Evolutionary conservation across 2,113 vertebrate species (phyloP).

Genomic region (Pachyramphus minor): DNA sequence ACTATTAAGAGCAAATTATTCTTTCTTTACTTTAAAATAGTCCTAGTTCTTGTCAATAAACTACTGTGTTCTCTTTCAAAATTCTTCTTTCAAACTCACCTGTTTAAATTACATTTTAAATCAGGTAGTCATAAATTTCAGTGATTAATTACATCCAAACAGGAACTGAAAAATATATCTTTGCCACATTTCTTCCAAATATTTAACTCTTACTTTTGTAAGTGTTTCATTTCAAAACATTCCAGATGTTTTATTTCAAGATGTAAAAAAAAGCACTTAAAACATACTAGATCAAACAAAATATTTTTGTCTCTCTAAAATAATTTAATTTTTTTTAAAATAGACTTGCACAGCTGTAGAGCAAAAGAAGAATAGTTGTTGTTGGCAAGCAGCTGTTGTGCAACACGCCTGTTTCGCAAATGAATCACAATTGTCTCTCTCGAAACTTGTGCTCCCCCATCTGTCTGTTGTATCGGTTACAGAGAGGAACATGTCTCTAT

Average conservation of each 20-base stretch:
- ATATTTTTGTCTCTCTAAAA: neutral
- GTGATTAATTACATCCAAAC: neutral
- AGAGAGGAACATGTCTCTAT: neutral
- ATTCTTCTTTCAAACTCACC: neutral
- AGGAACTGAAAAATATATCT: neutral
- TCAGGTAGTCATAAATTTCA: neutral
- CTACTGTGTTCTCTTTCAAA: neutral
- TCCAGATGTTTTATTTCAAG: neutral
- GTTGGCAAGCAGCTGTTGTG: slow-evolving; percentile 20
- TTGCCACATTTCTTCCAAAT: neutral
- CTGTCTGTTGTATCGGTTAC: slow-evolving; percentile 41
- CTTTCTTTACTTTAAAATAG: neutral
- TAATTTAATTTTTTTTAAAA: neutral
- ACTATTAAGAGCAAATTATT: neutral
- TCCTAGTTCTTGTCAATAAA: neutral
- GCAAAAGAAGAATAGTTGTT: neutral
- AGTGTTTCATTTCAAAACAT: neutral
- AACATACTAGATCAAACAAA: neutral
- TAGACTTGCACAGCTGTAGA: slow-evolving; percentile 30
- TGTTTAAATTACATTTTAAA: neutral
- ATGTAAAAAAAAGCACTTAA: neutral
- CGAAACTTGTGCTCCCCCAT: slow-evolving; percentile 62
- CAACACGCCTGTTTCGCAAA: neutral
- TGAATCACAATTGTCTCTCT: slow-evolving; percentile 4
- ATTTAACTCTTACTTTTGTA: neutral